Conservation (phyloP, 1,140 invertebrate species). For the Drosophila pectinifera region DNA sequence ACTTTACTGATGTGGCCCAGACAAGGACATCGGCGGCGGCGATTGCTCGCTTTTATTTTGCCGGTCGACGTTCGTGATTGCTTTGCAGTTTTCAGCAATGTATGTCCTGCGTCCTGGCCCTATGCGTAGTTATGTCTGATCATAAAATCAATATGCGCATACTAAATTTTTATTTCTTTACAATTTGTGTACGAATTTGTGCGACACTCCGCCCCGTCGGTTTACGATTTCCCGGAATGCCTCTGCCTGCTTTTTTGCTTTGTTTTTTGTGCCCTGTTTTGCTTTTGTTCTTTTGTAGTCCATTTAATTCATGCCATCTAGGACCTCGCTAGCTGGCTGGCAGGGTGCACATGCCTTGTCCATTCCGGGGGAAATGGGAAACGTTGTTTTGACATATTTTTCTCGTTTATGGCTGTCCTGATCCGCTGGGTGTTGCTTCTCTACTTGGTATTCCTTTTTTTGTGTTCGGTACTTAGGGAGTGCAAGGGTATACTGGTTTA, state of each 20-base stretch:
- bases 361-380: conserved; percentile 67
- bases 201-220: conserved; percentile 24
- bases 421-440: conserved; percentile 48
- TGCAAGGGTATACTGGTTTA: neutral
- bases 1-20: conserved; percentile 61
- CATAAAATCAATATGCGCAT: conserved; percentile 84
- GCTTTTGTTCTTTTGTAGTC: conserved; percentile 74
- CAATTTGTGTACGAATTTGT: conserved; percentile 83
- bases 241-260: conserved; percentile 35
- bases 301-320: conserved; percentile 77
- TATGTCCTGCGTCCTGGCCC: conserved; percentile 35
- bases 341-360: conserved; percentile 71
- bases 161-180: conserved; percentile 84
- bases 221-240: conserved; percentile 70
- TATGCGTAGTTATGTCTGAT: conserved; percentile 81
- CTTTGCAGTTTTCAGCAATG: conserved; percentile 75
- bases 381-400: conserved; percentile 76
- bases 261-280: conserved; percentile 25
- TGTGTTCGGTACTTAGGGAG: conserved; percentile 1
- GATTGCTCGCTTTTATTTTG: conserved; percentile 59
- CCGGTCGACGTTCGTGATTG: conserved; percentile 68
- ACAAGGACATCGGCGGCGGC: conserved; percentile 6
- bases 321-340: conserved; percentile 47
- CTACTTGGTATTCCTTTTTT: conserved; percentile 27
- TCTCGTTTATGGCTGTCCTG: conserved; percentile 46